These are phyloP conservation scores for Carassius gibelio DNA, from an alignment of 2,113 vertebrate species.

Conservation along the genomic window DNA sequence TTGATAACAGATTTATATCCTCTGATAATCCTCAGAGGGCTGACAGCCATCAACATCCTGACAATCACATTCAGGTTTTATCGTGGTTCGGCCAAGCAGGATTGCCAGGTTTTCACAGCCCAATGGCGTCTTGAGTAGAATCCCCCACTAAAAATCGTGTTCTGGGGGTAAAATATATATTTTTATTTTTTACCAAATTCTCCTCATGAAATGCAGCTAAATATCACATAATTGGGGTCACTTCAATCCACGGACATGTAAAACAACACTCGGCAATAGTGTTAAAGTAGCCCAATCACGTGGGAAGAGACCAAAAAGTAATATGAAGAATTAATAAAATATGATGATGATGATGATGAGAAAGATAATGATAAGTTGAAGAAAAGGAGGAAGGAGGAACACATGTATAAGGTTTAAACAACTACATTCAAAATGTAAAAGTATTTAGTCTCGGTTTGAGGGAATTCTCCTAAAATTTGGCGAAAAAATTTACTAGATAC, in stretches of 20 bases:
- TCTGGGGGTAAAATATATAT: no score
- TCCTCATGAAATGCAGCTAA: no score
- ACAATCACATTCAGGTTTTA: not conserved
- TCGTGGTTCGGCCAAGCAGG: not conserved
- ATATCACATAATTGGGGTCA: no score
- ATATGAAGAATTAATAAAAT: not conserved
- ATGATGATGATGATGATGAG: not conserved
- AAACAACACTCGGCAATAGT: no score
- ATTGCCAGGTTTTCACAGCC: no score
- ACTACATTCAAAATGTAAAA: not conserved
- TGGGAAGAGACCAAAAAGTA: not conserved
- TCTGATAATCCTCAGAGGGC: not conserved
- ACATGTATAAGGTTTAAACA: not conserved
- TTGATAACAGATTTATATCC: conserved; percentile 32
- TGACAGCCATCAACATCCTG: not conserved
- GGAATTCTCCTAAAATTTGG: not conserved
- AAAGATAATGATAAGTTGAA: not conserved
- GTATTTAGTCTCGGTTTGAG: not conserved
- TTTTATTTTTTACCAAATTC: no score
- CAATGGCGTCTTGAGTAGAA: no score
- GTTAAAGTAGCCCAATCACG: no score
- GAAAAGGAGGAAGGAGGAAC: not conserved
- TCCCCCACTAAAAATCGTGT: no score
- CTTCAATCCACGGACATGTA: no score
- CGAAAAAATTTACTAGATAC: not conserved